A percentile compares a stretch with the other conserved stretches of the same genome.
phyloP scores from a whole-genome alignment of 2,113 vertebrate genomes.

The Grallaria varia region DNA sequence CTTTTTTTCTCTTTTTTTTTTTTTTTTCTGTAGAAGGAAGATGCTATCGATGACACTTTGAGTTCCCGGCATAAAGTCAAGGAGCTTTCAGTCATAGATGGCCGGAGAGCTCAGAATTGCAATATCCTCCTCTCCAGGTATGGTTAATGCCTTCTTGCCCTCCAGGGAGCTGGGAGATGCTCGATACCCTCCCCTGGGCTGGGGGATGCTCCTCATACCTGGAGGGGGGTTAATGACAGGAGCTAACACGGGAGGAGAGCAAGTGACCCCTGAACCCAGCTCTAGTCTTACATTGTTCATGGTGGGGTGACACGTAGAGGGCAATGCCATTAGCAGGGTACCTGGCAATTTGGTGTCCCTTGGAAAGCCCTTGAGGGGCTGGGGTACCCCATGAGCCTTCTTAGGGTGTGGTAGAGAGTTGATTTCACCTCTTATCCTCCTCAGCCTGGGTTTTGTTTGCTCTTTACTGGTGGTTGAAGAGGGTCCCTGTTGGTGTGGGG shows the following conservation, averaged over 20 bases:
- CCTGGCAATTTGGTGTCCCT: accelerated
- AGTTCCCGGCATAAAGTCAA: slow-evolving; percentile 92
- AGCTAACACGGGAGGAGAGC: not conserved
- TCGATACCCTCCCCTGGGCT: not conserved
- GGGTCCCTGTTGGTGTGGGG: not conserved
- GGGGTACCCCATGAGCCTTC: not conserved
- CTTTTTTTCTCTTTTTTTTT: not conserved
- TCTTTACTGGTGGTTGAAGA: not conserved
- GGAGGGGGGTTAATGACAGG: not conserved
- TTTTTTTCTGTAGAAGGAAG: slow-evolving; percentile 87
- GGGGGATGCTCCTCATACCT: not conserved
- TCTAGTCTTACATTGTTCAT: not conserved
- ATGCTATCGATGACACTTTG: slow-evolving; percentile 86
- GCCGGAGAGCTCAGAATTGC: slow-evolving; percentile 96
- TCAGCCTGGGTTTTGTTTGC: not conserved
- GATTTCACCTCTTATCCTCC: not conserved
- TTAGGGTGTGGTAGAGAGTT: not conserved
- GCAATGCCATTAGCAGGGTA: not conserved
- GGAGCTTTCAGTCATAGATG: slow-evolving; percentile 96
- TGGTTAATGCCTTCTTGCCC: not conserved
- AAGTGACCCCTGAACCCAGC: not conserved
- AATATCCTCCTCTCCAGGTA: slow-evolving; percentile 98
- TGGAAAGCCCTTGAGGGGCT: not conserved
- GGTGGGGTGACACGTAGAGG: accelerated
- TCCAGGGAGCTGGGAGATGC: not conserved